Conservation (phyloP, 1,140 invertebrate species). For the Lepidotrigona ventralis region DNA sequence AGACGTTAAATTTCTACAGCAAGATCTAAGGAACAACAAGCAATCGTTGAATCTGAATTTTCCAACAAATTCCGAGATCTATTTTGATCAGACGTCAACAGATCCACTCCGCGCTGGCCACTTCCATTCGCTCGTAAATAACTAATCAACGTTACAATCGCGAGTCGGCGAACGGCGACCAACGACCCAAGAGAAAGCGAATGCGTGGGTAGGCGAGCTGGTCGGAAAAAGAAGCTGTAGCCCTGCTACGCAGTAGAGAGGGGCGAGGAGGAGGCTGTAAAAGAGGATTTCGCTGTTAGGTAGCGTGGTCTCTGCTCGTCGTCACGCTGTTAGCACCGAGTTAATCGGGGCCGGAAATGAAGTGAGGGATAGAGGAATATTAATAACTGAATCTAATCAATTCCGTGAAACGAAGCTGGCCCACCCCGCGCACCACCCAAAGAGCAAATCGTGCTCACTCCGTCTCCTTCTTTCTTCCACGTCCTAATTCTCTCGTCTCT, state of each 20-base stretch:
- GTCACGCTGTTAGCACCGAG: conserved; percentile 78
- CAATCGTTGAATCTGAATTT: too few relatives aligned
- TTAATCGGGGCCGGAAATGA: conserved; percentile 79
- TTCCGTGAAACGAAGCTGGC: conserved; percentile 75
- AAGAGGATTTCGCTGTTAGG: conserved; percentile 54
- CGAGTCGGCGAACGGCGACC: not conserved
- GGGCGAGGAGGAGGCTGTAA: conserved; percentile 18
- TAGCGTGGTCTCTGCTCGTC: conserved; percentile 71
- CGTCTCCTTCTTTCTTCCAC: conserved; percentile 22
- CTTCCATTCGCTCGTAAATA: not conserved
- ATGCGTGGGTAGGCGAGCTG: conserved; percentile 3
- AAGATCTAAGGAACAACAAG: not conserved
- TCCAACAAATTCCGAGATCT: too few relatives aligned
- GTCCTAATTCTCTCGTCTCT: conserved; percentile 27
- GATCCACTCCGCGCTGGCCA: too few relatives aligned
- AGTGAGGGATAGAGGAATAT: conserved; percentile 79
- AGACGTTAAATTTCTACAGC: not conserved
- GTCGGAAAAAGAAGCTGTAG: conserved; percentile 29
- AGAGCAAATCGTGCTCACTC: conserved; percentile 46
- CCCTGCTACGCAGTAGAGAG: not conserved
- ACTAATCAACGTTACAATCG: not conserved
- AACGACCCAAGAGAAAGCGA: not conserved
- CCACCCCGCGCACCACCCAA: conserved; percentile 66
- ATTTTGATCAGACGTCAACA: too few relatives aligned
- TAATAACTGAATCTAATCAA: conserved; percentile 80